These are phyloP conservation scores for Paramormyrops kingsleyae DNA, from an alignment of 2,113 vertebrate species.

Conservation along the genomic window DNA sequence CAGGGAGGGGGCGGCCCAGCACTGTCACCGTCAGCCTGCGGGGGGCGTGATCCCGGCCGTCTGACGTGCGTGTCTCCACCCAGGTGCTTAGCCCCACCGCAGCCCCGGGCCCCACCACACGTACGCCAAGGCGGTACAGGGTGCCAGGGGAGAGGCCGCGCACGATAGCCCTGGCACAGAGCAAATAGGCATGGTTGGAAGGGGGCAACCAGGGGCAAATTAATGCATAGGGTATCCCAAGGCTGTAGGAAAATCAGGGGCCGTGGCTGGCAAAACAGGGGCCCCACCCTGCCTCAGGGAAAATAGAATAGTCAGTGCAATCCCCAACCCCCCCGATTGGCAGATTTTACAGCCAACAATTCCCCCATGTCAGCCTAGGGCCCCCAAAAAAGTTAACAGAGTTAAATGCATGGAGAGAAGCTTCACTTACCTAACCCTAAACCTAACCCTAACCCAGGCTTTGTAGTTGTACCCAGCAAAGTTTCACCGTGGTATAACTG, in stretches of 20 bases:
- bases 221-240: neutral
- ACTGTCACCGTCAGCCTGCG: constrained; percentile 32
- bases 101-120: constrained; percentile 33
- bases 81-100: constrained; percentile 16
- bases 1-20: constrained; percentile 39
- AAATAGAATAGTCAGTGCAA: neutral
- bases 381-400: too few relatives aligned
- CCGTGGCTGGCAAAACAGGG: too few relatives aligned
- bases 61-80: constrained; percentile 28
- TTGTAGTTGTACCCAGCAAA: constrained; percentile 33
- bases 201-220: neutral
- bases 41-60: constrained; percentile 41
- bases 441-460: too few relatives aligned
- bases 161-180: constrained; percentile 31
- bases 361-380: neutral
- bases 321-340: neutral
- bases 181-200: neutral
- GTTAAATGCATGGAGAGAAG: neutral
- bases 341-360: neutral
- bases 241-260: neutral
- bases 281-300: too few relatives aligned
- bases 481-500: constrained; percentile 29
- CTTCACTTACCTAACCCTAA: constrained; percentile 25
- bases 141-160: constrained; percentile 34
- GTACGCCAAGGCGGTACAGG: constrained; percentile 33